A percentile compares a stretch with the other conserved stretches of the same genome.
Conservation (phyloP, 2,113 vertebrate species). For the Podilymbus podiceps region DNA sequence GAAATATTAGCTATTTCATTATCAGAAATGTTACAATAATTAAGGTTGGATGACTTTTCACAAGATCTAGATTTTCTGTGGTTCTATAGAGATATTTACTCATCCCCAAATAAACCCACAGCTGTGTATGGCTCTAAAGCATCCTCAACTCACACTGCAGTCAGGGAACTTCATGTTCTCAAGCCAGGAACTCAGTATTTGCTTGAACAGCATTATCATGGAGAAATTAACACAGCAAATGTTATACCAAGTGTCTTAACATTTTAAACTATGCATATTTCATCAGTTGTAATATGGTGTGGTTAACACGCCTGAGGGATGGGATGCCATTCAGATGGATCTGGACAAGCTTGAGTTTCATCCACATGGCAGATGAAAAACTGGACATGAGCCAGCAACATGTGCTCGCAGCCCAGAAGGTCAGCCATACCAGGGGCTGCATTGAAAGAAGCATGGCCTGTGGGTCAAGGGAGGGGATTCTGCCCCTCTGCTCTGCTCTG, state of each 20-base stretch:
- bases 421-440: fast-evolving
- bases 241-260: neutral
- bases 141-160: neutral
- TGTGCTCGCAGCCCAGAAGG: fast-evolving
- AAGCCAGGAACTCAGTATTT: neutral
- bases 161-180: neutral
- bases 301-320: neutral
- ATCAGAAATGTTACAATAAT: neutral
- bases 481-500: neutral
- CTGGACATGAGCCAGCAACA: neutral
- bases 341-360: neutral
- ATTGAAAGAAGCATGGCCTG: fast-evolving
- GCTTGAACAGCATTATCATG: neutral
- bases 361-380: neutral
- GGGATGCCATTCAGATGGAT: neutral
- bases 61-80: neutral
- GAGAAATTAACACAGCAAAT: neutral
- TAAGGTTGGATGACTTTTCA: neutral
- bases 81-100: neutral
- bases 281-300: neutral
- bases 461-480: fast-evolving
- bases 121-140: neutral
- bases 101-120: neutral
- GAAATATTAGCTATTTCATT: neutral
- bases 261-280: neutral